Evolutionary conservation across 2,797 vertebrate species (phyloP), one percentile per base, ranked within the genome.

Genomic region (Ateles fusciceps): DNA sequence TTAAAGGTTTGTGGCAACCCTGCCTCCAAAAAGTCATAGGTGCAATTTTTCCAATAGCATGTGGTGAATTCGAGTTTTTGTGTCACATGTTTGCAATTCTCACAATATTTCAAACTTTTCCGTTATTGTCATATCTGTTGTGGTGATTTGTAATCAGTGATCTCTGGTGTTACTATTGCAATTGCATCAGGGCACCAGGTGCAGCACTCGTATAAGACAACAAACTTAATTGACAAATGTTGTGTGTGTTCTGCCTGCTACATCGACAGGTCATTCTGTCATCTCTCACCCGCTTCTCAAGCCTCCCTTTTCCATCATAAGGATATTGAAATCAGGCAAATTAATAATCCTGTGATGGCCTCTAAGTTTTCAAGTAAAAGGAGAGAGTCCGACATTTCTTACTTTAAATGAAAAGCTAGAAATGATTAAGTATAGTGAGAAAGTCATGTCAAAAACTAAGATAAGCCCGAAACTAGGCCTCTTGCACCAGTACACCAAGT

Each of bases 181-280:
- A 81, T 55, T 80, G 19, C 48, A 24, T 52, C 13, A 64, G 78
- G 33, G 50, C 30, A 21, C 50, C 50, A 15, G 22, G 13, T 36
- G n/a, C 50, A 7, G n/a, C 22, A 13, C 50, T 22, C 13, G 3
- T 55, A 55, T 15, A 55, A 17, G 50, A 28, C 14, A 24, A 24
- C 50, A 55, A 55, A 55, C 50, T 50, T 55, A 80, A 55, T 26
- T 4, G 12, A 26, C 55, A 24, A 55, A 55, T 39, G n/a, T 80
- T 14, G 6, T 55, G 22, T 39, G 2, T 81, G n/a, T 55, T 81
- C n/a, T 55, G 22, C 52, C 24, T 26, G 13, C 50, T 15, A n/a
- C 22, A 28, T 50, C 0, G 0, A 55, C 50, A 24, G 52, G 12
- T 4, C 4, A 3, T 15, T 55, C 22, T 12, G 15, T 71, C n/a